A percentile compares a stretch with the other conserved stretches of the same genome.
These are phyloP conservation scores for Rotaria socialis DNA, from an alignment of 2,888 invertebrate species.

Conservation along the genomic window DNA sequence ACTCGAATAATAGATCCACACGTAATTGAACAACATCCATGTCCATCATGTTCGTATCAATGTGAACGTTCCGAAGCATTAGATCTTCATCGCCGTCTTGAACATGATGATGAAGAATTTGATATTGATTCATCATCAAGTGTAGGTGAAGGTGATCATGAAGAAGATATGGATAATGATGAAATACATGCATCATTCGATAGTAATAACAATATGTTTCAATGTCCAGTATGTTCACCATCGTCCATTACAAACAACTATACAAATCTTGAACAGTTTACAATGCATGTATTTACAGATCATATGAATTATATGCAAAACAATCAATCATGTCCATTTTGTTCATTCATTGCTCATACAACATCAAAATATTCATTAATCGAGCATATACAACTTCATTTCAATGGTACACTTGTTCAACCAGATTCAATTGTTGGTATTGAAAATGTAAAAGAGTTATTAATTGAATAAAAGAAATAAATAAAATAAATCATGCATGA, in stretches of 20 bases:
- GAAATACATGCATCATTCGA: background rate
- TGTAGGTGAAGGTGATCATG: background rate
- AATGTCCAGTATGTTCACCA: constrained; percentile 17
- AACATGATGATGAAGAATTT: constrained; percentile 22
- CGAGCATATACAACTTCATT: constrained; percentile 28
- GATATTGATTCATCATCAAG: background rate
- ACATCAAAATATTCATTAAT: background rate
- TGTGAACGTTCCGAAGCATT: background rate
- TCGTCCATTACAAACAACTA: background rate
- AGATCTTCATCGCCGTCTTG: constrained; percentile 6
- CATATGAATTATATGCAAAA: background rate
- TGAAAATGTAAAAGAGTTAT: constrained; percentile 33
- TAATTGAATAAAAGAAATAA: background rate
- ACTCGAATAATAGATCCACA: background rate
- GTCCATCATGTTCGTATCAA: constrained; percentile 33
- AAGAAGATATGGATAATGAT: background rate
- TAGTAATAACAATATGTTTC: background rate
- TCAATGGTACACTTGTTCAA: background rate
- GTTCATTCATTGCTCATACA: constrained; percentile 11
- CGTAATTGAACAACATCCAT: background rate
- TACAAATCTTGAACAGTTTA: background rate
- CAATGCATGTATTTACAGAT: background rate
- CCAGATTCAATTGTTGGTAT: constrained; percentile 18
- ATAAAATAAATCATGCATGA: background rate
- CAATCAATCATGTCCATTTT: constrained; percentile 35